Evolutionary conservation across 2,113 vertebrate species (phyloP).

Genomic region (Chloropsis cyanopogon): DNA sequence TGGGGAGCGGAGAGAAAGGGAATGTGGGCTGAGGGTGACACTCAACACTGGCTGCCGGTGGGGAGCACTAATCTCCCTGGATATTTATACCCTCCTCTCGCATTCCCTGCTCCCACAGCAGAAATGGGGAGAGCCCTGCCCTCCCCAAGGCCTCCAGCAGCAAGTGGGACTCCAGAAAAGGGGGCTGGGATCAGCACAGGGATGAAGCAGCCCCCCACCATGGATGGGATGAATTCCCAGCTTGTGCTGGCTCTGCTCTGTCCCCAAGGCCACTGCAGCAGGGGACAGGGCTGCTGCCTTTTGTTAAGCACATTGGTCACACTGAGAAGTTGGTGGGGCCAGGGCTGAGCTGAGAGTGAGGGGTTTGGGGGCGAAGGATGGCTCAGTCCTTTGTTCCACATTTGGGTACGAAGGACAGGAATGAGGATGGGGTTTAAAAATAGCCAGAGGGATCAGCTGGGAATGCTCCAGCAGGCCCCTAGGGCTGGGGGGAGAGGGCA

Average conservation of each 20-base stretch:
- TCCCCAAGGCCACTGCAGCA: fast-evolving
- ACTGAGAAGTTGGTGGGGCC: neutral
- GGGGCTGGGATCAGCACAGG: neutral
- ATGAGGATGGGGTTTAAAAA: neutral
- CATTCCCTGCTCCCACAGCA: neutral
- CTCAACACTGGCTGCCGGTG: neutral
- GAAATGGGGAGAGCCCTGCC: neutral
- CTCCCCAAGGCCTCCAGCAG: fast-evolving
- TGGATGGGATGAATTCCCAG: neutral
- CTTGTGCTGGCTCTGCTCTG: neutral
- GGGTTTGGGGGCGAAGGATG: neutral
- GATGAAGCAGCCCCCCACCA: too few relatives aligned
- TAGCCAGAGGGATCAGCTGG: neutral
- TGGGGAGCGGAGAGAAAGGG: neutral
- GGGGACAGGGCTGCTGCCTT: neutral
- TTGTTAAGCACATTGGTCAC: neutral
- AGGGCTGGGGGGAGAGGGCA: fast-evolving
- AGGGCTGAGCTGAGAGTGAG: neutral
- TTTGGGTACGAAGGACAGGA: neutral
- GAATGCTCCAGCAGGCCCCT: neutral
- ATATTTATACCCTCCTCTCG: neutral
- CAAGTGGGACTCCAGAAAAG: neutral
- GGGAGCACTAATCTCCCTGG: neutral
- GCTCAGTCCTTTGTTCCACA: neutral
- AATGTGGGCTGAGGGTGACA: neutral